phyloP scores from a whole-genome alignment of 2,888 invertebrate species.

The Euclidia mi region DNA sequence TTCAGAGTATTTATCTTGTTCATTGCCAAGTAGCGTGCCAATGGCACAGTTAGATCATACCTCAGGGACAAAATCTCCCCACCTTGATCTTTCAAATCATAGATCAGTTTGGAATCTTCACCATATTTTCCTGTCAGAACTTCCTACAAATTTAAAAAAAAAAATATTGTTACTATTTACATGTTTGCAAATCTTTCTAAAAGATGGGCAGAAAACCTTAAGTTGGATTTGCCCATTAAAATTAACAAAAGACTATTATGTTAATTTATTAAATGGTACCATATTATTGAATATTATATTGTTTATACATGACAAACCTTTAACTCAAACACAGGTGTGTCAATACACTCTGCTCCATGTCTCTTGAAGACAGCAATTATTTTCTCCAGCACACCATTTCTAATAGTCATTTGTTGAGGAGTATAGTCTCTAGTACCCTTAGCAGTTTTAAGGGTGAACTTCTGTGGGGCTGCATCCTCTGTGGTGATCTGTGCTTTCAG shows the following conservation, averaged over 20 bases:
- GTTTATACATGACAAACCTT: constrained; percentile 90
- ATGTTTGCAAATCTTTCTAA: no score
- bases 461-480: constrained; percentile 91
- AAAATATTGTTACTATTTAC: no score
- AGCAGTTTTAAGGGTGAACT: constrained; percentile 96
- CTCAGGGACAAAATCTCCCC: constrained; percentile 98
- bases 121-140: constrained; percentile 99
- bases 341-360: constrained; percentile 99
- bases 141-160: constrained; percentile 91
- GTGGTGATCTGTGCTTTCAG: constrained; percentile 93
- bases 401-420: constrained; percentile 98
- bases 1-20: constrained; percentile 98
- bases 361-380: constrained; percentile 97
- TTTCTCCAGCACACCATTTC: constrained; percentile 95
- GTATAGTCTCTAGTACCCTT: constrained; percentile 98
- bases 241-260: no score
- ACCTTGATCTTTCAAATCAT: constrained; percentile 99
- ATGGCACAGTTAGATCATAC: constrained; percentile 99
- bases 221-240: no score
- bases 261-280: no score
- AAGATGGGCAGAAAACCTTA: no score
- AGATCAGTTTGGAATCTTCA: constrained; percentile 99
- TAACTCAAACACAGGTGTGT: constrained; percentile 99
- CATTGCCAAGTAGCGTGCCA: constrained; percentile 99
- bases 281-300: no score